These are phyloP conservation scores for Alcis repandata DNA, from an alignment of 2,888 invertebrate species.

Conservation along the genomic window DNA sequence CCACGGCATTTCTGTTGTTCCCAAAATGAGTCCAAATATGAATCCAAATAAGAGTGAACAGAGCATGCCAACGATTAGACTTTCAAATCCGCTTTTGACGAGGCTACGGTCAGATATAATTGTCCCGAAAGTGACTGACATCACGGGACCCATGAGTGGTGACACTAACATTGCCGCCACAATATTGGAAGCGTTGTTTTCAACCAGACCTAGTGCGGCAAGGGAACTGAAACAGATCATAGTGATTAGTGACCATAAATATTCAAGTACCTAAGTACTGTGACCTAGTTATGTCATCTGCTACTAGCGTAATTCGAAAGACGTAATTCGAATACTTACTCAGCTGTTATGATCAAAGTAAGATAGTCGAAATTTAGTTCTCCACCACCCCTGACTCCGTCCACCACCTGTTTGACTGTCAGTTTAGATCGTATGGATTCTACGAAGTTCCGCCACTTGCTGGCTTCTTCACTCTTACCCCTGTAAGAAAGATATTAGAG, in stretches of 20 bases:
- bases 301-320: too few relatives aligned
- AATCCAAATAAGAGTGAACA: slow-evolving; percentile 93
- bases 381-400: slow-evolving; percentile 92
- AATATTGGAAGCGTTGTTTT: slow-evolving; percentile 94
- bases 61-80: slow-evolving; percentile 89
- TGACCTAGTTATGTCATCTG: background rate
- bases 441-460: slow-evolving; percentile 90
- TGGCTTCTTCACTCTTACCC: slow-evolving; percentile 83
- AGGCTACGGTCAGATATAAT: slow-evolving; percentile 91
- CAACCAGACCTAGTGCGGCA: slow-evolving; percentile 93
- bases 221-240: slow-evolving; percentile 87
- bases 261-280: background rate
- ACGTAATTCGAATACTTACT: too few relatives aligned
- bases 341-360: slow-evolving; percentile 92
- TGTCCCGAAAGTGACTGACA: slow-evolving; percentile 94
- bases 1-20: slow-evolving; percentile 92
- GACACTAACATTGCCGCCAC: slow-evolving; percentile 92
- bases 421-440: slow-evolving; percentile 92
- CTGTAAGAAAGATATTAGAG: slow-evolving; percentile 50
- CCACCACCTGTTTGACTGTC: slow-evolving; percentile 94
- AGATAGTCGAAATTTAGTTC: slow-evolving; percentile 94
- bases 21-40: slow-evolving; percentile 91
- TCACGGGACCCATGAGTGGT: slow-evolving; percentile 93
- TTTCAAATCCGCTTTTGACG: slow-evolving; percentile 90
- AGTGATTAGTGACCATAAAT: slow-evolving; percentile 1